Conservation (phyloP, 2,888 invertebrate genomes). For the Sturmia bella region DNA sequence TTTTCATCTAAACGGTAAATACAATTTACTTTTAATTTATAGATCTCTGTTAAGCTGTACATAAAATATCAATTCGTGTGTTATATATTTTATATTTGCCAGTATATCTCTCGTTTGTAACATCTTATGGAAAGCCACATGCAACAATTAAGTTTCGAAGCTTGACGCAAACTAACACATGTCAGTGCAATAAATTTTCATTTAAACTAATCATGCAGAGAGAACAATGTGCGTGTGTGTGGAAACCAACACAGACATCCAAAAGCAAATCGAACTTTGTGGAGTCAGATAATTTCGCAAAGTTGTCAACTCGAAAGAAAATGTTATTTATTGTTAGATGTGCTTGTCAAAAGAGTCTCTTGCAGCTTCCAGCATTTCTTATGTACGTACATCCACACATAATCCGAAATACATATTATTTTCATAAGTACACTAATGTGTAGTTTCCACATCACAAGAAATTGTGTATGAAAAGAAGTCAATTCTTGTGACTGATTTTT, state of each 20-base stretch:
- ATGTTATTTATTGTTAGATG: too few relatives aligned
- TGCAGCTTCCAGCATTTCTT: too few relatives aligned
- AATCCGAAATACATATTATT: too few relatives aligned
- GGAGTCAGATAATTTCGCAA: constrained; percentile 1
- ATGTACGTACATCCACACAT: too few relatives aligned
- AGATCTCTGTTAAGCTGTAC: constrained; percentile 5
- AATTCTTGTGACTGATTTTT: too few relatives aligned
- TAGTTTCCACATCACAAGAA: too few relatives aligned
- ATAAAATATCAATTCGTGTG: constrained; percentile 7
- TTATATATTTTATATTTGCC: constrained; percentile 2
- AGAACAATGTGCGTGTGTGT: background rate
- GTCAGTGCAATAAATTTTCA: constrained; percentile 49
- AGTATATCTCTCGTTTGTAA: constrained; percentile 17
- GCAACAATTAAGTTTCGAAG: constrained; percentile 40
- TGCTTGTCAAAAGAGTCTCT: too few relatives aligned
- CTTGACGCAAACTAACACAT: background rate
- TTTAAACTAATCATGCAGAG: constrained; percentile 45
- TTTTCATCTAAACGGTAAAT: background rate
- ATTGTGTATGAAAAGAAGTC: too few relatives aligned
- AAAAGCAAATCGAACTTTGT: constrained; percentile 9
- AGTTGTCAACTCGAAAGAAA: constrained; percentile 17
- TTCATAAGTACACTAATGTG: too few relatives aligned
- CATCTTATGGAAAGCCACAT: constrained; percentile 35
- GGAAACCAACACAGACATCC: background rate
- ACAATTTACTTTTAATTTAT: background rate